Evolutionary conservation across 2,797 vertebrate genomes (phyloP).

Genomic region (Hydrolagus colliei): DNA sequence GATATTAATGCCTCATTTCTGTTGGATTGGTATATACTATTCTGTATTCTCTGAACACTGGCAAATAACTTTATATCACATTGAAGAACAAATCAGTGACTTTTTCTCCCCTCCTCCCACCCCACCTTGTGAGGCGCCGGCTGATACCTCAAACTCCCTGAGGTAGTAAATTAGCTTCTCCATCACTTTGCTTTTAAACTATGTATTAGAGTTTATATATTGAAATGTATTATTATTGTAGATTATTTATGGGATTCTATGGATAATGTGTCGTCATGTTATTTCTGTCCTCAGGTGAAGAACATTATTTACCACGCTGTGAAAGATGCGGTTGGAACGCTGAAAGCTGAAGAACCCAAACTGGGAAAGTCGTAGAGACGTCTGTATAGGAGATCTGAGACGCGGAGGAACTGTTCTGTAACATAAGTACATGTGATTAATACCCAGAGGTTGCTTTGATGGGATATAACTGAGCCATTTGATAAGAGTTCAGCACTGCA

Average conservation of each 20-base stretch:
- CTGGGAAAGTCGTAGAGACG: conserved; percentile 77
- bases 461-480: conserved; percentile 41
- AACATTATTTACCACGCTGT: conserved; percentile 99
- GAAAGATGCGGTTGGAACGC: conserved; percentile 94
- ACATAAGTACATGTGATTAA: conserved; percentile 15
- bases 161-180: not conserved
- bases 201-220: too few species aligned
- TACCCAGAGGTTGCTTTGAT: conserved; percentile 16
- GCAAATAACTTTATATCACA: too few species aligned
- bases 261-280: conserved; percentile 1
- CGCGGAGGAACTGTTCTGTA: conserved; percentile 33
- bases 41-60: too few species aligned
- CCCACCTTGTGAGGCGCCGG: too few species aligned
- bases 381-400: conserved; percentile 44
- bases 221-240: too few species aligned
- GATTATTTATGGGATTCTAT: not conserved
- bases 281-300: conserved; percentile 75
- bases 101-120: too few species aligned
- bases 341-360: conserved; percentile 92
- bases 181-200: too few species aligned
- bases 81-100: too few species aligned
- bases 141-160: not conserved
- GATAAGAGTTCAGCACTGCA: conserved; percentile 45
- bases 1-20: too few species aligned
- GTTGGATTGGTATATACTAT: too few species aligned